A percentile compares a stretch with the other conserved stretches of the same genome.
Conservation (phyloP, 2,888 invertebrate genomes). For the Muscina levida region DNA sequence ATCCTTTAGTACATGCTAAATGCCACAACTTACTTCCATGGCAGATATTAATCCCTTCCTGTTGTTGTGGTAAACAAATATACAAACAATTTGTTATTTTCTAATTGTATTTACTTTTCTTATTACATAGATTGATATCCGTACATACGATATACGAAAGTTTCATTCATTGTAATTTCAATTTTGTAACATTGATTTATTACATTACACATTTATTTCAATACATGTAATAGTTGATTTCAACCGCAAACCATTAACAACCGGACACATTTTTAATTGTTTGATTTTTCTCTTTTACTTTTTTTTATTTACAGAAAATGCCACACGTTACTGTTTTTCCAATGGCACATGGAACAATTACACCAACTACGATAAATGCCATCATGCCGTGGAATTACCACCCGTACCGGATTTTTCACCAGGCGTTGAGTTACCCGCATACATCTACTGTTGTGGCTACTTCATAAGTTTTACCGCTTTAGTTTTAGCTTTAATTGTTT, state of each 20-base stretch:
- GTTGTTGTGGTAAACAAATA: too few relatives aligned
- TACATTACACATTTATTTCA: too few relatives aligned
- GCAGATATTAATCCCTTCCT: too few relatives aligned
- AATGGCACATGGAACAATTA: constrained; percentile 92
- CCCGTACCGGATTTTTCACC: constrained; percentile 81
- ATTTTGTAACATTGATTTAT: too few relatives aligned
- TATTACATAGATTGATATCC: too few relatives aligned
- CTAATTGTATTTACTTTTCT: too few relatives aligned
- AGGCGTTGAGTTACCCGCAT: constrained; percentile 83
- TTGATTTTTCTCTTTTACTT: constrained; percentile 24
- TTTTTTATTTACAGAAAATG: constrained; percentile 85
- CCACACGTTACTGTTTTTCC: constrained; percentile 86
- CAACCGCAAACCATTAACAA: neutral
- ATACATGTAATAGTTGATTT: too few relatives aligned
- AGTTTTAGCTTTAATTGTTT: constrained; percentile 90
- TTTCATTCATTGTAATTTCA: too few relatives aligned
- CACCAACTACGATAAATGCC: constrained; percentile 87
- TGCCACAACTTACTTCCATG: too few relatives aligned
- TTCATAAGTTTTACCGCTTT: constrained; percentile 91
- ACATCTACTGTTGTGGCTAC: constrained; percentile 92
- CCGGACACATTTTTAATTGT: neutral
- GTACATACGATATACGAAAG: too few relatives aligned
- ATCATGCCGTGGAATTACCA: constrained; percentile 81
- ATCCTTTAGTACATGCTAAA: too few relatives aligned
- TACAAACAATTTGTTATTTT: too few relatives aligned